phyloP scores from a whole-genome alignment of 1,140 invertebrate genomes.

The Patella vulgata region DNA sequence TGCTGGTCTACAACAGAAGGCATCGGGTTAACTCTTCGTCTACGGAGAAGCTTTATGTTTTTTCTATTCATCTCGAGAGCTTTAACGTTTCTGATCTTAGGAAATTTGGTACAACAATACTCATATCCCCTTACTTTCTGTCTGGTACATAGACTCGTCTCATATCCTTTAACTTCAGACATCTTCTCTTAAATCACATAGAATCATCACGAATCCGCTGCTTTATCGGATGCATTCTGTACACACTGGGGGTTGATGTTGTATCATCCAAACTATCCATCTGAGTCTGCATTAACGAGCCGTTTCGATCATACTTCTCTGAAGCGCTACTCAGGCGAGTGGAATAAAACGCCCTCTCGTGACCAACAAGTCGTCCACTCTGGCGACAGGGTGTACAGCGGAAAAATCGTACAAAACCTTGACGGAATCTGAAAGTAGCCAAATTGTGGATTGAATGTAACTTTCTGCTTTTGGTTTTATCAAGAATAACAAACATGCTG shows the following conservation, averaged over 20 bases:
- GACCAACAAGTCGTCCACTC: slow-evolving; percentile 32
- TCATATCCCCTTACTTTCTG: too few species aligned
- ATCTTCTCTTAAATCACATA: too few species aligned
- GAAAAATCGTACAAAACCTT: slow-evolving; percentile 56
- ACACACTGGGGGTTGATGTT: slow-evolving; percentile 28
- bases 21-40: too few species aligned
- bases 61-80: too few species aligned
- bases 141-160: too few species aligned
- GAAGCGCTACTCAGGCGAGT: slow-evolving; percentile 33
- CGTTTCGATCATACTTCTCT: slow-evolving; percentile 43
- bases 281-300: slow-evolving; percentile 49
- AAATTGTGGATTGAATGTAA: neutral
- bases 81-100: too few species aligned
- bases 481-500: too few species aligned
- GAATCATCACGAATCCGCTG: slow-evolving; percentile 10
- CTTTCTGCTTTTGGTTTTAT: neutral
- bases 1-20: too few species aligned
- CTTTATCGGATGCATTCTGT: slow-evolving; percentile 36
- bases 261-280: slow-evolving; percentile 47
- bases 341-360: slow-evolving; percentile 48
- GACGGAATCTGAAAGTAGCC: slow-evolving; percentile 47
- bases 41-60: too few species aligned
- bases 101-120: too few species aligned
- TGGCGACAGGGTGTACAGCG: slow-evolving; percentile 53
- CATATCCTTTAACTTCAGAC: too few species aligned